Percentiles rank a stretch among this genome's conserved stretches.
Conservation (phyloP, 2,888 invertebrate species). For the Acrobeloides nanus region DNA sequence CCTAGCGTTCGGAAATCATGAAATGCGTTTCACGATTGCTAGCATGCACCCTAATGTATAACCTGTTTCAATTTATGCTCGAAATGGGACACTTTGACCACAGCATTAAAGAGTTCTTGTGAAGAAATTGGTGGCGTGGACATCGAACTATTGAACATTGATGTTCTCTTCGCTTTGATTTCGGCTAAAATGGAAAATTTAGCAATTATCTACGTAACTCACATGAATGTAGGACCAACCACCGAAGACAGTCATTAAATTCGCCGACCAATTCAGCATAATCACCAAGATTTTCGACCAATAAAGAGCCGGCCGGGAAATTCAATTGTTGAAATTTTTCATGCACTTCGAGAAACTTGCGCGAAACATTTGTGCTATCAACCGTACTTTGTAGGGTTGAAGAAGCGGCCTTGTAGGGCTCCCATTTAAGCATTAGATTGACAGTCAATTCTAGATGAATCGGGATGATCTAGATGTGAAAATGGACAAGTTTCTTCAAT, state of each 20-base stretch:
- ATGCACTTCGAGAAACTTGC: neutral
- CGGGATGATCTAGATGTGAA: slow-evolving; percentile 64
- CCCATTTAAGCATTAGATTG: slow-evolving; percentile 88
- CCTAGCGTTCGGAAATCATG: no score
- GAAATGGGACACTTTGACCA: slow-evolving; percentile 80
- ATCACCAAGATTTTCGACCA: slow-evolving; percentile 21
- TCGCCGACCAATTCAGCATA: slow-evolving; percentile 22
- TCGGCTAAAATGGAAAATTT: slow-evolving; percentile 20
- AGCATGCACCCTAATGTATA: no score
- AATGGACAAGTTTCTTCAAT: no score
- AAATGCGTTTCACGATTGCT: no score
- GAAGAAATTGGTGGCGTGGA: neutral
- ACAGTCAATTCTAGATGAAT: slow-evolving; percentile 90
- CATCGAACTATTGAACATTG: slow-evolving; percentile 4
- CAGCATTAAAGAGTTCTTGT: slow-evolving; percentile 66
- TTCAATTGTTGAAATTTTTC: slow-evolving; percentile 3
- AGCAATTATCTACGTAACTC: no score
- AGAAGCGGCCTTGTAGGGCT: slow-evolving; percentile 83
- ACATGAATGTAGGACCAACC: slow-evolving; percentile 31
- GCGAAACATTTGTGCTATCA: slow-evolving; percentile 57
- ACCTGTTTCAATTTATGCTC: slow-evolving; percentile 80
- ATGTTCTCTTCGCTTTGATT: slow-evolving; percentile 39
- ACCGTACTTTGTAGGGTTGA: slow-evolving; percentile 77
- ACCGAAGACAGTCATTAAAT: slow-evolving; percentile 24
- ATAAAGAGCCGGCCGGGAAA: slow-evolving; percentile 26